A percentile compares a stretch with the other conserved stretches of the same genome.
Conservation (phyloP, 2,113 vertebrate genomes). For the Calcarius ornatus region DNA sequence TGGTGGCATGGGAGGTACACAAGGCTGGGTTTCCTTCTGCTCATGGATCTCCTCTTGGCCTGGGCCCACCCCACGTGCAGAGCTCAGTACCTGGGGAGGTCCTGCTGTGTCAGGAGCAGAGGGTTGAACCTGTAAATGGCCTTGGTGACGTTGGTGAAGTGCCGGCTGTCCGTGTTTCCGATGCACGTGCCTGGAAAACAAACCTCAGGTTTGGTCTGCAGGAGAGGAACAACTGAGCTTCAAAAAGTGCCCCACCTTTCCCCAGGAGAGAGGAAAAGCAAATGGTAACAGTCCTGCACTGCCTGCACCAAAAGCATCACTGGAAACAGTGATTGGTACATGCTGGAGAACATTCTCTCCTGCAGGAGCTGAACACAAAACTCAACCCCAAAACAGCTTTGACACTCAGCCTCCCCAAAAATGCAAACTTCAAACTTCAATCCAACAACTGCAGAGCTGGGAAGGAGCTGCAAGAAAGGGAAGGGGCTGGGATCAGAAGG, state of each 20-base stretch:
- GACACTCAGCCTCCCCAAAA: not conserved
- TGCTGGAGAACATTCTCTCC: not conserved
- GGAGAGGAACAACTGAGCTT: not conserved
- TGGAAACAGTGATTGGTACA: not conserved
- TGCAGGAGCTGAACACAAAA: not conserved
- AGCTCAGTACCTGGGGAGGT: constrained; percentile 73
- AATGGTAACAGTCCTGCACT: not conserved
- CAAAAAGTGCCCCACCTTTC: not conserved
- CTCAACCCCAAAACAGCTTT: not conserved
- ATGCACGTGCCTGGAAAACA: constrained; percentile 80
- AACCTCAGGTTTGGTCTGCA: not conserved
- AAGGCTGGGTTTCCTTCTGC: not conserved
- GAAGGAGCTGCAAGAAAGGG: not conserved
- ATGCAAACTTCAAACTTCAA: not conserved
- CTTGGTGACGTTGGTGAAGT: constrained; percentile 80
- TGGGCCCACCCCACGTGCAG: not conserved
- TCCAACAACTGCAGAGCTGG: not conserved
- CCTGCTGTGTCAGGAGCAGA: constrained; percentile 71
- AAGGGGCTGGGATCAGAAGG: not conserved
- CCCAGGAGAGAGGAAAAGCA: not conserved
- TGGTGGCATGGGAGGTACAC: not conserved
- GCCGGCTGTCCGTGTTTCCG: constrained; percentile 90
- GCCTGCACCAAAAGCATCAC: not conserved
- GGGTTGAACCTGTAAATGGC: constrained; percentile 87
- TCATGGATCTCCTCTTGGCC: not conserved